These are phyloP conservation scores for Baccha elongata DNA, from an alignment of 2,888 invertebrate species.

Conservation along the genomic window DNA sequence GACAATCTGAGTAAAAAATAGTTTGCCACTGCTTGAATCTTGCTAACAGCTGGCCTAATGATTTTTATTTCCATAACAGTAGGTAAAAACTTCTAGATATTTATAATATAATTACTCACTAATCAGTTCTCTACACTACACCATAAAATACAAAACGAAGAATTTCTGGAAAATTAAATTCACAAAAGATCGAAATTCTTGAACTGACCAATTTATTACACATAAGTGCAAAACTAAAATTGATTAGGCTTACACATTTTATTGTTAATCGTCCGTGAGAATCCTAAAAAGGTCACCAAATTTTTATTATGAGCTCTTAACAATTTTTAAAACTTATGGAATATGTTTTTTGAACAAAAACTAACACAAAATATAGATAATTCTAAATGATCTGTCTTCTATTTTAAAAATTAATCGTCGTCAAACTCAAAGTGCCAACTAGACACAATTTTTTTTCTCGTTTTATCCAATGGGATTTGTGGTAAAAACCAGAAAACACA, in stretches of 20 bases:
- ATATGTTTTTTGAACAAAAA: constrained; percentile 3
- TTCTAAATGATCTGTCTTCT: constrained; percentile 38
- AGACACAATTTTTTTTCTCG: constrained; percentile 75
- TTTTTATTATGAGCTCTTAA: constrained; percentile 5
- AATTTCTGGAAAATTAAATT: neutral
- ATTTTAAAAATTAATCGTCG: constrained; percentile 52
- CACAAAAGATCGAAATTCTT: constrained; percentile 34
- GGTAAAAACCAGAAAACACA: constrained; percentile 68
- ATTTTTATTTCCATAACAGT: constrained; percentile 5
- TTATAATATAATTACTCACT: constrained; percentile 17
- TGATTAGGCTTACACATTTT: constrained; percentile 68
- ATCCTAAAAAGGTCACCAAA: constrained; percentile 46
- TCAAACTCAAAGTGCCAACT: constrained; percentile 76
- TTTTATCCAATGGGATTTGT: constrained; percentile 68
- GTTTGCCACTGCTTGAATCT: constrained; percentile 1
- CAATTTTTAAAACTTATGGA: constrained; percentile 2
- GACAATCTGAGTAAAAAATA: neutral
- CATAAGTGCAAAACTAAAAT: constrained; percentile 41
- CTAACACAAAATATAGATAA: constrained; percentile 37
- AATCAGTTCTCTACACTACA: constrained; percentile 23
- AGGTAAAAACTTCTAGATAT: neutral
- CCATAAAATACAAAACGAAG: neutral
- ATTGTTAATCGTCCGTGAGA: constrained; percentile 54
- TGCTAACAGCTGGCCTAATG: constrained; percentile 36
- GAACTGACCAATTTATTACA: constrained; percentile 16